phyloP scores from a whole-genome alignment of 2,888 invertebrate species.

The Actias luna region DNA sequence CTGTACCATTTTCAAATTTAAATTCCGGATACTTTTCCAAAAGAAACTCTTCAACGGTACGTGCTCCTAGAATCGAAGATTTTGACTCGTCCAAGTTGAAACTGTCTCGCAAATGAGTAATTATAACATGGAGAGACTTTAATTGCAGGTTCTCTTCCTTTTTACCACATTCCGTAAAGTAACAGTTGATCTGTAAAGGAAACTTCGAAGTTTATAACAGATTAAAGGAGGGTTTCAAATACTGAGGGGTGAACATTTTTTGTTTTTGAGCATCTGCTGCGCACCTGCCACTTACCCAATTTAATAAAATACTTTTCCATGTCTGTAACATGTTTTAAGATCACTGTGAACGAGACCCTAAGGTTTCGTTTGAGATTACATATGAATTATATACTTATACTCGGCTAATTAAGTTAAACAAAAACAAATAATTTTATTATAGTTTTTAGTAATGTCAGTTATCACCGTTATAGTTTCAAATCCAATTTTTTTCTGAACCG shows the following conservation, averaged over 20 bases:
- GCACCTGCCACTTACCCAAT: conserved; percentile 60
- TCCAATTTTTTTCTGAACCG: conserved; percentile 39
- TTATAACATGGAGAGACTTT: conserved; percentile 58
- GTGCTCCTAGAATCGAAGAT: conserved; percentile 63
- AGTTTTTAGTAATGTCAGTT: conserved; percentile 42
- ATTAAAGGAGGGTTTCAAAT: not conserved
- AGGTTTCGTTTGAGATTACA: not conserved
- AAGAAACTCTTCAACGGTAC: conserved; percentile 64
- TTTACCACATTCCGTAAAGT: conserved; percentile 50
- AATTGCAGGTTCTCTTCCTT: conserved; percentile 45
- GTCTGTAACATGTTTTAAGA: conserved; percentile 59
- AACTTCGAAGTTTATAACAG: not conserved
- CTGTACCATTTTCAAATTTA: conserved; percentile 60
- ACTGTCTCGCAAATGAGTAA: conserved; percentile 66
- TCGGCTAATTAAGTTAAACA: conserved; percentile 15
- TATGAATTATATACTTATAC: conserved; percentile 17
- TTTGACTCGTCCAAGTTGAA: conserved; percentile 67
- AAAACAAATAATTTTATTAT: conserved; percentile 49
- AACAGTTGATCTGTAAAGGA: conserved; percentile 72
- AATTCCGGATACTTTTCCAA: conserved; percentile 77
- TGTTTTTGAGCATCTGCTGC: conserved; percentile 17
- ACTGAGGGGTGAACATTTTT: conserved; percentile 9
- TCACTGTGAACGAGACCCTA: conserved; percentile 14
- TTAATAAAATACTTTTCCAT: conserved; percentile 69
- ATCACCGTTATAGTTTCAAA: conserved; percentile 70